Evolutionary conservation across 2,113 vertebrate genomes (phyloP).

Genomic region (Athene cunicularia): DNA sequence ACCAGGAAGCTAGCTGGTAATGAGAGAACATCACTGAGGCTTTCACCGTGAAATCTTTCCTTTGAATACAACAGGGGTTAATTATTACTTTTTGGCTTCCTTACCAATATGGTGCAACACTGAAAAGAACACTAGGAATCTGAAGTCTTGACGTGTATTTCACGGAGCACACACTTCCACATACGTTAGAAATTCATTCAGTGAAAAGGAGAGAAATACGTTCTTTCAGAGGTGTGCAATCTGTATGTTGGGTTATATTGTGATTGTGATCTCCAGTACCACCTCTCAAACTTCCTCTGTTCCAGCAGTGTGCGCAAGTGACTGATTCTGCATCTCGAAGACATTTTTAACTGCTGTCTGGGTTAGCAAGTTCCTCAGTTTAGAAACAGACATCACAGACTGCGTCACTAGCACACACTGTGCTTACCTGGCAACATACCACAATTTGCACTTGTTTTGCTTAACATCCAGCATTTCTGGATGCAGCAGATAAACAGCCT

Average conservation of each 20-base stretch:
- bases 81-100: background rate
- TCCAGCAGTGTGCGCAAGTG: background rate
- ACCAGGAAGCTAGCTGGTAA: background rate
- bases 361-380: background rate
- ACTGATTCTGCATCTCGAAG: background rate
- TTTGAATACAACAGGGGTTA: background rate
- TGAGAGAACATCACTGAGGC: background rate
- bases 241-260: background rate
- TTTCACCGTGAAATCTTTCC: background rate
- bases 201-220: background rate
- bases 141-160: background rate
- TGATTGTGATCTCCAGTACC: background rate
- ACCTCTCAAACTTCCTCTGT: background rate
- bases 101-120: rapidly evolving
- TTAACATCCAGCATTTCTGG: background rate
- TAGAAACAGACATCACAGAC: background rate
- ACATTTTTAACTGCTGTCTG: background rate
- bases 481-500: background rate
- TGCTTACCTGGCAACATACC: background rate
- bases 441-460: background rate
- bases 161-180: background rate
- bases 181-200: background rate
- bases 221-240: background rate
- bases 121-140: background rate
- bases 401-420: background rate